These are phyloP conservation scores for Mayetiola destructor DNA, from an alignment of 2,888 invertebrate genomes.

Conservation along the genomic window DNA sequence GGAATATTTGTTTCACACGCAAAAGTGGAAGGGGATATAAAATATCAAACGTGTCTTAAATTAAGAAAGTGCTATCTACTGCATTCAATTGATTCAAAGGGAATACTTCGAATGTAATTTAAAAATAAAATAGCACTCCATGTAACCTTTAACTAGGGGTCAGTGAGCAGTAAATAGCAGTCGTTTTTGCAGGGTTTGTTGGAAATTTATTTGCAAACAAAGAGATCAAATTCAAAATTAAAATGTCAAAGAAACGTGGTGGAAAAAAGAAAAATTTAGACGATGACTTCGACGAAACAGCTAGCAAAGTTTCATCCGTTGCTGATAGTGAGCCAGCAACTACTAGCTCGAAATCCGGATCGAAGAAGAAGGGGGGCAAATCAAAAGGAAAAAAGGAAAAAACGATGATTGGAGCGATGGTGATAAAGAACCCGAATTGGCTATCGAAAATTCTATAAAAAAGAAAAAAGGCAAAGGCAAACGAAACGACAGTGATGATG, in stretches of 20 bases:
- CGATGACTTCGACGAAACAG: slow-evolving; percentile 38
- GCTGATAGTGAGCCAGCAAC: slow-evolving; percentile 37
- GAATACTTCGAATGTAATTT: too few relatives aligned
- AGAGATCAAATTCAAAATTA: not conserved
- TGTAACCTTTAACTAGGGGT: too few relatives aligned
- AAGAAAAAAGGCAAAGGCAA: slow-evolving; percentile 15
- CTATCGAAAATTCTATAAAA: not conserved
- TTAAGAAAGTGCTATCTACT: not conserved
- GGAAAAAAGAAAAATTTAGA: slow-evolving; percentile 44
- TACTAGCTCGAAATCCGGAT: slow-evolving; percentile 40
- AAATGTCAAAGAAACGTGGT: slow-evolving; percentile 46
- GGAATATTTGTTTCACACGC: not conserved
- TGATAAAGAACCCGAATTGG: slow-evolving; percentile 23
- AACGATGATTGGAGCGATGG: slow-evolving; percentile 36
- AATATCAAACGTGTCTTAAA: not conserved
- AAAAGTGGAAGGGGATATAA: not conserved
- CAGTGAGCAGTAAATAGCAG: too few relatives aligned
- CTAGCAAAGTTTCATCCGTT: slow-evolving; percentile 24
- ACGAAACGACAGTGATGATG: slow-evolving; percentile 12
- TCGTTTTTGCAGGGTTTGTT: not conserved
- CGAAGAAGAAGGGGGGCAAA: slow-evolving; percentile 27
- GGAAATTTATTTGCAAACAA: not conserved
- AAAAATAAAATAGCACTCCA: too few relatives aligned
- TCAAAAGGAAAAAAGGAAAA: slow-evolving; percentile 37
- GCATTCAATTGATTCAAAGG: not conserved